Evolutionary conservation across 2,888 invertebrate genomes (phyloP).

Genomic region (Diogma glabrata): DNA sequence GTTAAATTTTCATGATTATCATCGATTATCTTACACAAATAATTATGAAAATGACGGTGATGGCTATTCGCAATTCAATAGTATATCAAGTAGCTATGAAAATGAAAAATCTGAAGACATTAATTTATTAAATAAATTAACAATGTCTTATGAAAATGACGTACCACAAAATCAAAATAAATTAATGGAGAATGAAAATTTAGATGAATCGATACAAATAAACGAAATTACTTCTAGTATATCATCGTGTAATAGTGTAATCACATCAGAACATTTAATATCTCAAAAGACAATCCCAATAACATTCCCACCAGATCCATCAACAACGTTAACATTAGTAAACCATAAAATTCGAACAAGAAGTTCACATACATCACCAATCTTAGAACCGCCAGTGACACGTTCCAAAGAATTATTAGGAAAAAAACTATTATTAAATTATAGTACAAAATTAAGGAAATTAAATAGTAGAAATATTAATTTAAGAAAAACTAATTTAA

Average conservation of each 20-base stretch:
- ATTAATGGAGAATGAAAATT: background rate
- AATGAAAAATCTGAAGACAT: too few relatives aligned
- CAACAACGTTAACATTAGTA: too few relatives aligned
- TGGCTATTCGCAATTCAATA: background rate
- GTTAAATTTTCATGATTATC: constrained; percentile 3
- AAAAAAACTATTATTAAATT: constrained; percentile 5
- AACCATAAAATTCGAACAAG: too few relatives aligned
- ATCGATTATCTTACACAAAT: background rate
- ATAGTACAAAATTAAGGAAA: too few relatives aligned
- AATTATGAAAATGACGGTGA: background rate
- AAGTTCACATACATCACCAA: background rate
- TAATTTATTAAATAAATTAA: background rate
- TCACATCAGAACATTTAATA: too few relatives aligned
- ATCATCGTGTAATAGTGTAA: background rate
- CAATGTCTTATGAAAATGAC: background rate
- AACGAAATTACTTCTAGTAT: constrained; percentile 40
- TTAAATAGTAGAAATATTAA: too few relatives aligned
- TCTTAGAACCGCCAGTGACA: background rate
- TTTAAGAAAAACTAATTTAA: too few relatives aligned
- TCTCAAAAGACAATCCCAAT: too few relatives aligned
- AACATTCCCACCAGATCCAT: too few relatives aligned
- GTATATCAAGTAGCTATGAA: too few relatives aligned
- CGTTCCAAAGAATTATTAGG: constrained; percentile 8
- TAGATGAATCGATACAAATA: constrained; percentile 46
- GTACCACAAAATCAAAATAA: background rate